Conservation (phyloP, 92 coral and sea anemone species). For the Galaxea fascicularis region DNA sequence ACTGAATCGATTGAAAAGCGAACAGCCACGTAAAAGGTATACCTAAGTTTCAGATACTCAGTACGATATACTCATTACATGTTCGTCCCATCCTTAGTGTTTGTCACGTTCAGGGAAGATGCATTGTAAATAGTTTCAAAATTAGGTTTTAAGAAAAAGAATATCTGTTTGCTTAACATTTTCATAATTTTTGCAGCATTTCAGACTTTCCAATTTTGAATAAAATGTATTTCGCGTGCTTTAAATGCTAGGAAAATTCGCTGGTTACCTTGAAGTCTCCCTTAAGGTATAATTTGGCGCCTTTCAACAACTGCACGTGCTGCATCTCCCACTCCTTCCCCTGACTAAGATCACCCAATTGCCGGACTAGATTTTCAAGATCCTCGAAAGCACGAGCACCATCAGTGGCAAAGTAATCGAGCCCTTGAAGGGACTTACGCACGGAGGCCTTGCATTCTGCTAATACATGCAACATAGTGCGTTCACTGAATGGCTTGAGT, state of each 20-base stretch:
- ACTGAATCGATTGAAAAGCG: too few species aligned
- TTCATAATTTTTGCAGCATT: not conserved
- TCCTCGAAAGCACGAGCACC: constrained; percentile 49
- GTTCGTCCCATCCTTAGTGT: too few species aligned
- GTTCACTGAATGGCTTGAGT: constrained; percentile 40
- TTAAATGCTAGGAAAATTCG: not conserved
- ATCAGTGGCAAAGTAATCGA: too few species aligned
- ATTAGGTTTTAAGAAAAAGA: too few species aligned
- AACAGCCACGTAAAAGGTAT: too few species aligned
- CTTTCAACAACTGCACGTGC: constrained; percentile 21
- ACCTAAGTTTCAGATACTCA: too few species aligned
- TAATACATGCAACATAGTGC: constrained; percentile 41
- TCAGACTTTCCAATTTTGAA: not conserved
- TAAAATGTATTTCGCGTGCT: not conserved
- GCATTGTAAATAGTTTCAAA: too few species aligned
- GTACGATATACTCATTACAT: too few species aligned
- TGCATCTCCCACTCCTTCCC: constrained; percentile 48
- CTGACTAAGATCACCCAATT: constrained; percentile 28
- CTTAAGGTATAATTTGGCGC: constrained; percentile 26
- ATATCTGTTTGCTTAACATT: not conserved
- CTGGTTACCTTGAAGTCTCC: constrained; percentile 36
- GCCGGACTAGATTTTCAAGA: constrained; percentile 13
- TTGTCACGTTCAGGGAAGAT: too few species aligned
- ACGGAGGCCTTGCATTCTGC: constrained; percentile 50
- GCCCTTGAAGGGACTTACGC: constrained; percentile 50